phyloP scores from a whole-genome alignment of 2,888 invertebrate genomes.

The Acanthococcus lagerstroemiae region DNA sequence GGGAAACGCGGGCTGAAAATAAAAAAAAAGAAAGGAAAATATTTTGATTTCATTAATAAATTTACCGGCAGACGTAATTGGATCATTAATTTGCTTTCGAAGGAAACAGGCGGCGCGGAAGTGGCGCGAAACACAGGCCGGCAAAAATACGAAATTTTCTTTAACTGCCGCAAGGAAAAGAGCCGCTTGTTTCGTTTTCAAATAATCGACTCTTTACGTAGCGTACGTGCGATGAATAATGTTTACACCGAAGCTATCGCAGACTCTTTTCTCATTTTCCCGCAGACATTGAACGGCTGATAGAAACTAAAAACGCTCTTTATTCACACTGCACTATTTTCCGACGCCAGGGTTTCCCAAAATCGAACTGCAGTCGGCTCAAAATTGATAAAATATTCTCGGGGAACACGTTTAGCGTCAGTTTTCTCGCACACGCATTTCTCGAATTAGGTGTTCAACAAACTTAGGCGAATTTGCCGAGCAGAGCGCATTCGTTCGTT shows the following conservation, averaged over 20 bases:
- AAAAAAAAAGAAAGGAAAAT: conserved; percentile 16
- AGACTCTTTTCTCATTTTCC: neutral
- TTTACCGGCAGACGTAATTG: conserved; percentile 27
- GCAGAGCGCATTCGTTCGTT: no score
- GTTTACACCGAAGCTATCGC: neutral
- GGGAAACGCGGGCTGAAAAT: neutral
- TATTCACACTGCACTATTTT: no score
- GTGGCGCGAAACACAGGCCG: neutral
- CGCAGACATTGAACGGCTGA: neutral
- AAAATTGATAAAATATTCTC: no score
- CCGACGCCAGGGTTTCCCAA: no score
- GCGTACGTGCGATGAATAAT: conserved; percentile 26
- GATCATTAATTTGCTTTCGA: conserved; percentile 23
- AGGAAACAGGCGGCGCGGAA: neutral
- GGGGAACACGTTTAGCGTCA: no score
- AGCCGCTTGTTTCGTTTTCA: conserved; percentile 20
- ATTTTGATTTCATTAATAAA: conserved; percentile 30
- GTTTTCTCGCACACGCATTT: no score
- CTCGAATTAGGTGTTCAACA: no score
- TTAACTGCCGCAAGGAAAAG: conserved; percentile 15
- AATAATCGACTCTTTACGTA: conserved; percentile 30
- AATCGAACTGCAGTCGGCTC: no score
- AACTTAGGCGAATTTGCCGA: no score
- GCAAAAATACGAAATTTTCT: conserved; percentile 15
- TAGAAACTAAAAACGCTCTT: neutral